Evolutionary conservation across 2,113 vertebrate genomes (phyloP), one percentile per base, ranked within the genome.

Genomic region (Caranx ignobilis): DNA sequence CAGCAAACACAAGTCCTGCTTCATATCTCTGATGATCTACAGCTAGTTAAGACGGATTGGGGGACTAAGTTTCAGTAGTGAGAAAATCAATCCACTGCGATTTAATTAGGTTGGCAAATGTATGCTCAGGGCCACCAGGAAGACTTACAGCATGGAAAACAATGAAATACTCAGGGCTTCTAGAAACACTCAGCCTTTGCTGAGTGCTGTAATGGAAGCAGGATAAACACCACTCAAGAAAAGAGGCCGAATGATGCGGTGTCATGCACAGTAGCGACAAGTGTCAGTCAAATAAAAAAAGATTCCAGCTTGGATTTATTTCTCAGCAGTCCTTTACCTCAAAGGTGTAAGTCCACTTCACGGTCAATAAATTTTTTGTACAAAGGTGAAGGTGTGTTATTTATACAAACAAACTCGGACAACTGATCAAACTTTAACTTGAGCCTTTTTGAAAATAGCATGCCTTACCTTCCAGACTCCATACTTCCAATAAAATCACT

Each of bases 51-150:
- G 83, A 89, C 82, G 81, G 72, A 87, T 70, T 75, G 76, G 77
- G 77, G 61, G 68, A 70, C 64, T 57, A 19, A 74, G 64, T 79
- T 83, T 79, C 41, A 71, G 69, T 64, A 35, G 64, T 21, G 47
- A 48, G 11, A 47, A 88, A 89, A 92, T 86, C 68, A 69, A 74
- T 90, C 73, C 15, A 26, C 19, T 84, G 21, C 13, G 16, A 55
- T 86, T 90, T 86, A 88, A 88, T 91, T 86, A 81, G 74, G 80
- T 62, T 78, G 78, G 80, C 39, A 87, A 66, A 87, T 87, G 69
- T 81, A 65, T 34, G 4, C 82, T 88, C 81, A 82, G 65, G 52
- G 63, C 84, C 63, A 74, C 70, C 37, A 64, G 60, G 71, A 62
- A 34, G 84, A 41, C 55, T 74, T 15, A 48, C 18, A 54, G 67